phyloP scores from a whole-genome alignment of 2,888 invertebrate species.

The Salpingus planirostris region DNA sequence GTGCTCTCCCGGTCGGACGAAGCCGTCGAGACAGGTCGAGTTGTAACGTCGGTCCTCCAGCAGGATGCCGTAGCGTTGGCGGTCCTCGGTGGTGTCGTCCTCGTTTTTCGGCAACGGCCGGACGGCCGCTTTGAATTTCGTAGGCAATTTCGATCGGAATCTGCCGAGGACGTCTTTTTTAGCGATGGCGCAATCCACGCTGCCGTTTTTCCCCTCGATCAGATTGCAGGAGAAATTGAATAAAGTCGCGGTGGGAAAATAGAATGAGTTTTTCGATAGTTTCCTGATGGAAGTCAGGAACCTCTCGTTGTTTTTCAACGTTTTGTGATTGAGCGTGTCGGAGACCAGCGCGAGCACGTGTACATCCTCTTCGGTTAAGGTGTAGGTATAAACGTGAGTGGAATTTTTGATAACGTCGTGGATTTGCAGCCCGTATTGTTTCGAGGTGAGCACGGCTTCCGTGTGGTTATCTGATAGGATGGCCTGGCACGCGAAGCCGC shows the following conservation, averaged over 20 bases:
- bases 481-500: slow-evolving; percentile 54
- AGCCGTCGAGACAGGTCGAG: slow-evolving; percentile 24
- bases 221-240: slow-evolving; percentile 36
- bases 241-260: slow-evolving; percentile 53
- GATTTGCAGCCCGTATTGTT: slow-evolving; percentile 49
- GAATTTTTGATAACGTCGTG: slow-evolving; percentile 35
- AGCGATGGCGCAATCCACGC: slow-evolving; percentile 19
- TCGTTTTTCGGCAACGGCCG: not conserved
- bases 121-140: slow-evolving; percentile 2
- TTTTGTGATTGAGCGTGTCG: slow-evolving; percentile 45
- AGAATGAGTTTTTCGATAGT: slow-evolving; percentile 47
- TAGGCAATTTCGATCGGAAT: slow-evolving; percentile 2
- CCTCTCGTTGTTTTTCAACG: slow-evolving; percentile 49
- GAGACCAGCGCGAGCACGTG: slow-evolving; percentile 19
- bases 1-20: slow-evolving; percentile 38
- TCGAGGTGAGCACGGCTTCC: slow-evolving; percentile 43
- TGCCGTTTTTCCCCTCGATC: slow-evolving; percentile 6
- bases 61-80: slow-evolving; percentile 20
- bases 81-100: slow-evolving; percentile 24
- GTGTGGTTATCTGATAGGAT: slow-evolving; percentile 41
- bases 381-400: slow-evolving; percentile 41
- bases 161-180: slow-evolving; percentile 16
- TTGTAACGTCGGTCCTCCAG: slow-evolving; percentile 15
- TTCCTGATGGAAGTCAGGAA: slow-evolving; percentile 50
- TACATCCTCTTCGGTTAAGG: slow-evolving; percentile 20